These are phyloP conservation scores for Meleagris gallopavo DNA, from an alignment of 2,113 vertebrate species.

Conservation along the genomic window DNA sequence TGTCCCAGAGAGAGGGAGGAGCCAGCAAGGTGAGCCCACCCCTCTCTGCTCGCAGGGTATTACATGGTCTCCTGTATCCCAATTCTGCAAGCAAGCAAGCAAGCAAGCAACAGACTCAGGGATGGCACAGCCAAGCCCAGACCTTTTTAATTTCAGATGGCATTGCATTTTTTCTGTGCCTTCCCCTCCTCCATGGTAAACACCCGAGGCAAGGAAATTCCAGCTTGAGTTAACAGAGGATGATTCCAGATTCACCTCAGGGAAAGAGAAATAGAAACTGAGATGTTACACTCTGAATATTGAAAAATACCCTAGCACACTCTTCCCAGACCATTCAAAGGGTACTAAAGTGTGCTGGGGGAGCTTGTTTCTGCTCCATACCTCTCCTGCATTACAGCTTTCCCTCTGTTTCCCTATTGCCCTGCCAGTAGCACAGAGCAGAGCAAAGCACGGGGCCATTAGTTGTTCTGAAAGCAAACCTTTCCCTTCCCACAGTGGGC, in stretches of 20 bases:
- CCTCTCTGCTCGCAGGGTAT: background rate
- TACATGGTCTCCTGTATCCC: background rate
- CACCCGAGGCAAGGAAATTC: background rate
- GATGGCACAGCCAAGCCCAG: background rate
- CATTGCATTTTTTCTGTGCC: background rate
- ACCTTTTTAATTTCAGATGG: background rate
- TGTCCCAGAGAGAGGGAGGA: background rate
- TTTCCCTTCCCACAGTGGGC: background rate
- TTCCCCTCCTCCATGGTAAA: background rate
- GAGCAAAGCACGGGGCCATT: background rate
- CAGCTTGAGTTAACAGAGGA: background rate
- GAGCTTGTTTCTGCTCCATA: background rate
- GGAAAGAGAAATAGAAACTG: background rate
- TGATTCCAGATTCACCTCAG: background rate
- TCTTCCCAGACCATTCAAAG: background rate
- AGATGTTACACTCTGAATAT: background rate
- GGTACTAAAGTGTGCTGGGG: background rate
- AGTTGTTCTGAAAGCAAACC: slow-evolving; percentile 41
- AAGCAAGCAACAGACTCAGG: background rate
- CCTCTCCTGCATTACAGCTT: background rate
- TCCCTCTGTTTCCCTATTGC: background rate
- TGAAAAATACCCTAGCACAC: background rate
- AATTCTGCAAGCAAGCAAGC: background rate
- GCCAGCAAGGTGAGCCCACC: background rate
- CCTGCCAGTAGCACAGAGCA: background rate